A percentile compares a stretch with the other conserved stretches of the same genome.
Conservation (phyloP, 2,888 invertebrate species). For the Cryptocheilus praepositus region DNA sequence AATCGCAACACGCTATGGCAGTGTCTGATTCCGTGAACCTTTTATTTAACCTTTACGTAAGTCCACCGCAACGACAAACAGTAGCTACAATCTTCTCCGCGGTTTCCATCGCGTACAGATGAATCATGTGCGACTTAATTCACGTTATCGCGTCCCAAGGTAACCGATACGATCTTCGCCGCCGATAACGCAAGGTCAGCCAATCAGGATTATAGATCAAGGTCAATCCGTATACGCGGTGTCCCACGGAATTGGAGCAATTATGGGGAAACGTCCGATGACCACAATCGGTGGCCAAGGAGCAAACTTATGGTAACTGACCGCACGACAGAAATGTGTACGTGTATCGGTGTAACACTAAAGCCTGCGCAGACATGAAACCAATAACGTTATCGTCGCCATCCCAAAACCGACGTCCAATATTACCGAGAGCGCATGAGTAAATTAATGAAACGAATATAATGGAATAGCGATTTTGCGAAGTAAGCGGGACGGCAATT, state of each 20-base stretch:
- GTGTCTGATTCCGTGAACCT: no score
- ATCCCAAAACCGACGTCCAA: no score
- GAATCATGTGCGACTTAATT: slow-evolving; percentile 26
- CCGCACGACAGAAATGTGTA: background rate
- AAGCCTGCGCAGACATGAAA: no score
- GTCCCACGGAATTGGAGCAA: background rate
- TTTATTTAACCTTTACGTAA: no score
- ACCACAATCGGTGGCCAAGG: slow-evolving; percentile 2
- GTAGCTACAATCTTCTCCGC: background rate
- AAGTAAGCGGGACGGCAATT: no score
- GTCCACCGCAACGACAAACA: background rate
- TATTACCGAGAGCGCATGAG: no score
- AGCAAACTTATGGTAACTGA: background rate
- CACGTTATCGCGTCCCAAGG: slow-evolving; percentile 35
- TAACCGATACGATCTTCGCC: slow-evolving; percentile 21
- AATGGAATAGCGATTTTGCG: no score
- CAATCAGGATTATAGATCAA: slow-evolving; percentile 24
- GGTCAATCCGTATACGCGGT: slow-evolving; percentile 11
- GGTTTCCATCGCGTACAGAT: background rate
- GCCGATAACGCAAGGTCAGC: slow-evolving; percentile 27
- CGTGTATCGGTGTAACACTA: background rate
- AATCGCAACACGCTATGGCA: no score
- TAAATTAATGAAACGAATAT: no score
- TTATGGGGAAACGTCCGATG: background rate
- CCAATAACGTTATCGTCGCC: no score